These are phyloP conservation scores for Seriola aureovittata DNA, from an alignment of 2,113 vertebrate genomes.

Conservation along the genomic window DNA sequence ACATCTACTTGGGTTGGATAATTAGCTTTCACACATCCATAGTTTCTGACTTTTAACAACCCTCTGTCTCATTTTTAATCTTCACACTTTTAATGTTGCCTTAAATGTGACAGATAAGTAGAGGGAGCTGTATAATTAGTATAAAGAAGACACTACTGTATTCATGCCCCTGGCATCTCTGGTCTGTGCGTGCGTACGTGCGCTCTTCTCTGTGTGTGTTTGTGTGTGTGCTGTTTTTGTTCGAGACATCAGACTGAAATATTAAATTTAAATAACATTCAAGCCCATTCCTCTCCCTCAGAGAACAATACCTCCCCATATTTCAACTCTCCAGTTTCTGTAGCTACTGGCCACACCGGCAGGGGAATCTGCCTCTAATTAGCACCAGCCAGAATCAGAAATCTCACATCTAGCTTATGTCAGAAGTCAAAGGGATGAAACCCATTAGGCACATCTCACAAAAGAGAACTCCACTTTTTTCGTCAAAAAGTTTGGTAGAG, in stretches of 20 bases:
- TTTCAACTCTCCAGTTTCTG: neutral
- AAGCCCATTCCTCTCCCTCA: neutral
- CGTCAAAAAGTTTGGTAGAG: conserved; percentile 25
- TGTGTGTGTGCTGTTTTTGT: conserved; percentile 10
- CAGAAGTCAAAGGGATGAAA: conserved; percentile 54
- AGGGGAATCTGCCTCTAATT: conserved; percentile 54
- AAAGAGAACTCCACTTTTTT: conserved; percentile 26
- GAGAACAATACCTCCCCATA: conserved; percentile 10
- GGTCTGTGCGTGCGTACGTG: neutral
- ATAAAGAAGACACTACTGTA: conserved; percentile 17
- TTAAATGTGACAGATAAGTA: conserved; percentile 50
- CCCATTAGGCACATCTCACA: conserved; percentile 21
- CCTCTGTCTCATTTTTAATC: conserved; percentile 59
- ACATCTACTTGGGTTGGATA: conserved; percentile 23
- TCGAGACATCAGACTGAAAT: conserved; percentile 29
- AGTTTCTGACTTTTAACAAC: conserved; percentile 50
- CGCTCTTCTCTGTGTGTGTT: neutral
- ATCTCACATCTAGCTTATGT: conserved; percentile 46
- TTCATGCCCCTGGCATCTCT: conserved; percentile 21
- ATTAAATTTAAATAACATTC: conserved; percentile 22
- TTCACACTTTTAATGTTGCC: conserved; percentile 52
- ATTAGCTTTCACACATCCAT: conserved; percentile 55
- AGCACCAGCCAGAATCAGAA: conserved; percentile 47
- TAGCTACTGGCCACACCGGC: conserved; percentile 36
- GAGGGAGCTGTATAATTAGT: conserved; percentile 57